phyloP scores from a whole-genome alignment of 2,113 vertebrate genomes.

The Apodemus speciosus region DNA sequence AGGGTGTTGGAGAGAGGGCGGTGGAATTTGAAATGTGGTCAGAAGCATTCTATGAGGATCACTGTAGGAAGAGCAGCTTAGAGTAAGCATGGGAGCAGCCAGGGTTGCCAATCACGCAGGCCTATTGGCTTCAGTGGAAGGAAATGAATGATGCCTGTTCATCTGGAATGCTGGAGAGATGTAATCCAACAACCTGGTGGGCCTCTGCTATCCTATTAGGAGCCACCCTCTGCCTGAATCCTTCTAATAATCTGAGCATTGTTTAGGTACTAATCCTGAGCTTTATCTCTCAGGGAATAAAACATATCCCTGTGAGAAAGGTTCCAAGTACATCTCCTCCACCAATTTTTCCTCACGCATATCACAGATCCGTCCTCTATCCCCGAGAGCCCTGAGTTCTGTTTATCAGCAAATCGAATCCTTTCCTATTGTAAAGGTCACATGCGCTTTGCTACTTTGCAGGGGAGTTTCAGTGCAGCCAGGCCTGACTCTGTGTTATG shows the following conservation, averaged over 20 bases:
- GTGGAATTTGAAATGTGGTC: background rate
- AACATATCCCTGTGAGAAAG: background rate
- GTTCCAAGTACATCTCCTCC: too few species aligned
- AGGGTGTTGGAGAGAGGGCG: background rate
- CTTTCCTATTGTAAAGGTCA: background rate
- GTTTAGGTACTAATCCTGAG: background rate
- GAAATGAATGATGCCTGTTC: background rate
- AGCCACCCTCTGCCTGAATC: background rate
- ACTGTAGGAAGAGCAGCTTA: background rate
- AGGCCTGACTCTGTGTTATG: background rate
- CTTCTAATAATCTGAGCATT: background rate
- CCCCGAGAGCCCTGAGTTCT: background rate
- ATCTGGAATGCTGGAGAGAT: background rate
- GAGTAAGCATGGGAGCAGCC: background rate
- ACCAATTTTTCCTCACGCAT: too few species aligned
- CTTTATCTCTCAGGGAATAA: background rate
- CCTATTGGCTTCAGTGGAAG: background rate
- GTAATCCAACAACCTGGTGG: background rate
- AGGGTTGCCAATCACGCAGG: background rate
- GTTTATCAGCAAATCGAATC: background rate
- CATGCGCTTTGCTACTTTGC: background rate
- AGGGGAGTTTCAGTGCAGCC: background rate
- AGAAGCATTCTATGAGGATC: background rate
- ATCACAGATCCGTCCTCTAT: background rate
- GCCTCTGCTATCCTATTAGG: background rate